These are phyloP conservation scores for Scaptomyza graminum DNA, from an alignment of 1,140 invertebrate species.

Conservation along the genomic window DNA sequence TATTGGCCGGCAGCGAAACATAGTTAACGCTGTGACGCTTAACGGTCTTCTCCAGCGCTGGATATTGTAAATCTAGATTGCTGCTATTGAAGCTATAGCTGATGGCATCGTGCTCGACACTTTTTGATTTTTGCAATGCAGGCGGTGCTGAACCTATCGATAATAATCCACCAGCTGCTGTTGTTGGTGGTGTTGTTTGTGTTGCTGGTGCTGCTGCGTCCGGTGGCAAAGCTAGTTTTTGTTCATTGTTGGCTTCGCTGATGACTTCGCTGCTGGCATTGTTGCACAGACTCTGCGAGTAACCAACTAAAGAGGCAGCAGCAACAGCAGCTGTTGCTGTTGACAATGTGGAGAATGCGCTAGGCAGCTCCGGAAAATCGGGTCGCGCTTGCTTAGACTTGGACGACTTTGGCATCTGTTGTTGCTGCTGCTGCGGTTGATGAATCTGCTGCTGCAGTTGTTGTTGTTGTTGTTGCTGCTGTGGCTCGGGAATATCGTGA, in stretches of 20 bases:
- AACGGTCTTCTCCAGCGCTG: constrained; percentile 81
- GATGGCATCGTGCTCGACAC: constrained; percentile 74
- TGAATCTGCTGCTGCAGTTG: constrained; percentile 1
- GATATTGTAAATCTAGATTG: constrained; percentile 81
- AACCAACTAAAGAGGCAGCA: constrained; percentile 46
- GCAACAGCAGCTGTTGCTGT: constrained; percentile 13
- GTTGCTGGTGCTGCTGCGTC: constrained; percentile 3
- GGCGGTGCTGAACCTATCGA: constrained; percentile 33
- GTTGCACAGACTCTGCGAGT: constrained; percentile 67
- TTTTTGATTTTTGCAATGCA: constrained; percentile 79
- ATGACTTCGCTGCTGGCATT: constrained; percentile 15
- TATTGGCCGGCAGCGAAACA: constrained; percentile 43
- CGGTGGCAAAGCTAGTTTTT: not conserved
- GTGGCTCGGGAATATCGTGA: constrained; percentile 20
- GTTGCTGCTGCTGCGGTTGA: constrained; percentile 1
- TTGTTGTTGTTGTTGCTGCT: too few species aligned
- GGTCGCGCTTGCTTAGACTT: constrained; percentile 62
- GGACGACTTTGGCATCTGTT: not conserved
- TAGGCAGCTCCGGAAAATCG: constrained; percentile 74
- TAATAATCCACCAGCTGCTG: constrained; percentile 21
- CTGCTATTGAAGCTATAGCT: constrained; percentile 74
- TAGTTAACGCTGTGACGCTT: constrained; percentile 79
- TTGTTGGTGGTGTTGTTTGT: constrained; percentile 29
- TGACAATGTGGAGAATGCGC: constrained; percentile 6
- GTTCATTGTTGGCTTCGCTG: not conserved